These are phyloP conservation scores for Hestina assimilis DNA, from an alignment of 1,140 invertebrate species.

Conservation along the genomic window DNA sequence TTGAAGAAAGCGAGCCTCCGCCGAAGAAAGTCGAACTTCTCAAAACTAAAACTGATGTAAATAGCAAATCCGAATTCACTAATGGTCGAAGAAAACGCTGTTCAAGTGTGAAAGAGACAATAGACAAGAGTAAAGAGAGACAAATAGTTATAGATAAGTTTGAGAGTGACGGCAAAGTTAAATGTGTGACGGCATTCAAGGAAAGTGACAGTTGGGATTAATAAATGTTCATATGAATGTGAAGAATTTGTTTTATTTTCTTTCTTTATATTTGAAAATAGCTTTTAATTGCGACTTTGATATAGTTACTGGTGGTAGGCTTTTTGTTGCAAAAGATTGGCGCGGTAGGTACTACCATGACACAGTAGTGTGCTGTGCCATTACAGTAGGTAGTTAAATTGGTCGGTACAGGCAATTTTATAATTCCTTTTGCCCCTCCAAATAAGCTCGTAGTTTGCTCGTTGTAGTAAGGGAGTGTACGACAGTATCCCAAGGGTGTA, in stretches of 20 bases:
- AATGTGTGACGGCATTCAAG: conserved; percentile 55
- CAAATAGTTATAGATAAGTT: conserved; percentile 42
- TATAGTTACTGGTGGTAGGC: no score
- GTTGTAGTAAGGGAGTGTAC: no score
- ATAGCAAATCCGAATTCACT: conserved; percentile 22
- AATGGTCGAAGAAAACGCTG: conserved; percentile 40
- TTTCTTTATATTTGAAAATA: no score
- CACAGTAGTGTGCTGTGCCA: no score
- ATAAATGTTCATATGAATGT: conserved; percentile 36
- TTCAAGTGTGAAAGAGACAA: conserved; percentile 29
- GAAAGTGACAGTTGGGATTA: conserved; percentile 70
- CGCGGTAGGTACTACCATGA: no score
- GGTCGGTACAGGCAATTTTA: no score
- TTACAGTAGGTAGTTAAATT: no score
- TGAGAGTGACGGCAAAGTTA: conserved; percentile 36
- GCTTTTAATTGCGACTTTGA: no score
- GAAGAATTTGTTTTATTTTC: conserved; percentile 34
- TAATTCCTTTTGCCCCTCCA: no score
- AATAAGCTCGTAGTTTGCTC: no score
- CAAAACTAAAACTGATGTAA: conserved; percentile 19
- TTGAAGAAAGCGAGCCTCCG: conserved; percentile 48
- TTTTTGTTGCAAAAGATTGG: no score
- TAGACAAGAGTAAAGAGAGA: conserved; percentile 33
- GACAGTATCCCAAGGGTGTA: no score
- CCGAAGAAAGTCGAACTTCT: conserved; percentile 43